These are phyloP conservation scores for Catamblyrhynchus diadema DNA, from an alignment of 2,797 vertebrate species.

Conservation along the genomic window DNA sequence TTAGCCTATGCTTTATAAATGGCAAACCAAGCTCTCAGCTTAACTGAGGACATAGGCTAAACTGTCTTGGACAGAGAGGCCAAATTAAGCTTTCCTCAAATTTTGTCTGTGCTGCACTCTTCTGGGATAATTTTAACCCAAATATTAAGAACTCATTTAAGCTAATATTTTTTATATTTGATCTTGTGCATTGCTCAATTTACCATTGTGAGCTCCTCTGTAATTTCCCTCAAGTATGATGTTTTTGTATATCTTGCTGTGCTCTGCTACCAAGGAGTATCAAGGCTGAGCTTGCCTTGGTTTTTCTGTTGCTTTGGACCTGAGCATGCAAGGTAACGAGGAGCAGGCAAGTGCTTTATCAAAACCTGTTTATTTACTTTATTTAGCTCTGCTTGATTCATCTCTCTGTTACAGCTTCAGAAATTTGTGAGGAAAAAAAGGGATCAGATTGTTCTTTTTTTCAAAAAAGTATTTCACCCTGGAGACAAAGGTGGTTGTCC, in stretches of 20 bases:
- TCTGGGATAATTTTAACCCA: background rate
- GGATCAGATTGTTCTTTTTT: background rate
- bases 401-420: background rate
- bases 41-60: background rate
- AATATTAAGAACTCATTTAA: background rate
- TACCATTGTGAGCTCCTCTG: background rate
- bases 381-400: background rate
- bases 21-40: background rate
- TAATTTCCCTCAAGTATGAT: background rate
- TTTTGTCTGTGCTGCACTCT: background rate
- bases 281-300: background rate
- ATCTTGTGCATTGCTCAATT: background rate
- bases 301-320: background rate
- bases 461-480: background rate
- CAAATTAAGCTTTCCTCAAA: background rate
- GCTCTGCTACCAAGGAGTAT: background rate
- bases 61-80: background rate
- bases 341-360: background rate
- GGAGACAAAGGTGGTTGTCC: background rate
- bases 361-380: background rate
- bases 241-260: background rate
- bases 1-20: background rate
- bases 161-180: background rate
- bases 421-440: background rate
- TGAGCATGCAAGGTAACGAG: background rate